Percentiles rank a stretch among this genome's conserved stretches.
Conservation (phyloP, 1,140 invertebrate genomes). For the Wasmannia auropunctata region DNA sequence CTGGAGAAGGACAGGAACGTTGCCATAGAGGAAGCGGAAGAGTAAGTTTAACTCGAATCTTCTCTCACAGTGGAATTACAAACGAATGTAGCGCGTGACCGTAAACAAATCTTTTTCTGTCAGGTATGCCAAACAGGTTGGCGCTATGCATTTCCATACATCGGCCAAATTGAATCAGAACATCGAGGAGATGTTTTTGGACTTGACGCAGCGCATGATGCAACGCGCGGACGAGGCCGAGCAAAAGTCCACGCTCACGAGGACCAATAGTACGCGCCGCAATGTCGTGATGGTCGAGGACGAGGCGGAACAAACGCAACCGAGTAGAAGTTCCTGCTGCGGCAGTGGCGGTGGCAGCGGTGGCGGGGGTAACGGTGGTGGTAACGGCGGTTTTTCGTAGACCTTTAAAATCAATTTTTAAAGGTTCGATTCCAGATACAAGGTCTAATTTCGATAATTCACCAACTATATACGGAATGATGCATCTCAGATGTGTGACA, state of each 20-base stretch:
- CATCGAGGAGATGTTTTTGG: constrained; percentile 97
- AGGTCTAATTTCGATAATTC: constrained; percentile 57
- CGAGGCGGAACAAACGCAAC: constrained; percentile 81
- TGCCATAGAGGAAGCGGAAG: constrained; percentile 93
- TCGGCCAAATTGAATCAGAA: constrained; percentile 98
- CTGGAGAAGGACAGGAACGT: constrained; percentile 96
- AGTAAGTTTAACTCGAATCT: constrained; percentile 87
- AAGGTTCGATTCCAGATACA: constrained; percentile 15
- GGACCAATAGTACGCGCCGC: constrained; percentile 85
- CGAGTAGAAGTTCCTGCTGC: constrained; percentile 81
- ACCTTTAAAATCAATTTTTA: constrained; percentile 76
- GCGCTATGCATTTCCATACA: constrained; percentile 97
- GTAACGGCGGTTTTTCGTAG: constrained; percentile 72
- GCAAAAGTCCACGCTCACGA: constrained; percentile 84
- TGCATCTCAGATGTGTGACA: constrained; percentile 12
- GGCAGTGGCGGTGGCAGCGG: constrained; percentile 53
- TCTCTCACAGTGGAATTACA: background rate
- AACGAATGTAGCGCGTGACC: background rate
- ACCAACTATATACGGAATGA: constrained; percentile 7
- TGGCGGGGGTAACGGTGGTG: constrained; percentile 15
- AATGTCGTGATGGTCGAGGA: constrained; percentile 89
- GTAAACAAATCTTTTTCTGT: background rate
- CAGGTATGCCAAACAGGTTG: constrained; percentile 96
- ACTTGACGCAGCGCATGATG: constrained; percentile 91
- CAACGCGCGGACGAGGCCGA: constrained; percentile 84